Evolutionary conservation across 2,888 invertebrate species (phyloP), one percentile per base, ranked within the genome.

Genomic region (Hypomecis punctinalis): DNA sequence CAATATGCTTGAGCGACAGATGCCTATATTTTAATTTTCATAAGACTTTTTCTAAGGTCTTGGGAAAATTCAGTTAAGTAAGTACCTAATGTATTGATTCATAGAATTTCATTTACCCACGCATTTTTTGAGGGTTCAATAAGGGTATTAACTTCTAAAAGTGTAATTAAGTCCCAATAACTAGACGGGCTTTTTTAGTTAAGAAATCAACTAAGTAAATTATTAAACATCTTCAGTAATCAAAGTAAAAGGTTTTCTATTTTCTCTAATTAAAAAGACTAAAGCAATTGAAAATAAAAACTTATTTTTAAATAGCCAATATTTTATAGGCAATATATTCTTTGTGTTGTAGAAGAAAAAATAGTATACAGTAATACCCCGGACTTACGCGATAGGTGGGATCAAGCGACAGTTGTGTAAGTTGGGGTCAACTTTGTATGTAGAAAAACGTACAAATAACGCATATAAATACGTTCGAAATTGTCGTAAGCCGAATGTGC

Each of bases 151-250:
- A 13, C 40, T 40, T 57, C 40, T 40, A 5, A 48, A 23, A 35
- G 39, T 40, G 33, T 57, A 48, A 48, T 48, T 40, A 57, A 49
- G 13, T 43, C 58, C 35, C 33, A 49, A 36, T 49, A 36, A 48
- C 48, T 48, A 42, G 42, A 35, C 2, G 8, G 42, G 42, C 36
- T 10, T 49, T 58, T 58, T 54, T 51, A 49, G 37, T 45, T 42
- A n/a, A 35, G 43, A 55, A 56, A 49, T 55, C 49, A 61, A 47
- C 56, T 54, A 55, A 53, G 43, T 48, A 61, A 55, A 48, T 55
- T 56, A 45, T 51, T 51, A n/a, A 52, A 46, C 45, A 51, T 58
- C 49, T 56, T 56, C 9, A 54, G 11, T 42, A 39, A 39, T 45
- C n/a, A 51, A 13, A 33, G 37, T 49, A 43, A 49, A 56, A 49